Percentiles rank a stretch among this genome's conserved stretches.
Conservation (phyloP, 1,140 invertebrate species). For the Aphaenogaster rudis region DNA sequence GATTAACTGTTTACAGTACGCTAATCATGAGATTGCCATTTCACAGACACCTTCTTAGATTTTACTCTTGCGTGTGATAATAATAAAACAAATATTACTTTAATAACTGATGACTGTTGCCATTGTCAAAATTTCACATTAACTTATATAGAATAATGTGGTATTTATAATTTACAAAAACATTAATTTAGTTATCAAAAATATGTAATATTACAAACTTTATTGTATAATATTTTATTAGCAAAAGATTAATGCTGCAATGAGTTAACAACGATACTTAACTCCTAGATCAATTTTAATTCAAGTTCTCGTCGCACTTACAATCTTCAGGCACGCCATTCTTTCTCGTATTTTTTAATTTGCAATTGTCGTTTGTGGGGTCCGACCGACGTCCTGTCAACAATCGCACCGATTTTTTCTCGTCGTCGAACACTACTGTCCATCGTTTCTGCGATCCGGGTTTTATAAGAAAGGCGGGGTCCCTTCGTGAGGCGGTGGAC, state of each 20-base stretch:
- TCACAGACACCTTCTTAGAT: not conserved
- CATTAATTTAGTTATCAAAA: not conserved
- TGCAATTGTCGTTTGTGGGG: constrained; percentile 30
- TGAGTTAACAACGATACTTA: not conserved
- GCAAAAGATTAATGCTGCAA: not conserved
- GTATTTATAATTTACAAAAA: not conserved
- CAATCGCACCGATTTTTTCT: constrained; percentile 64
- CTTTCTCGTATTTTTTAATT: constrained; percentile 41
- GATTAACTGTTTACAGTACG: not conserved
- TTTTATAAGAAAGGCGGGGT: constrained; percentile 78
- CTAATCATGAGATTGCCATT: not conserved
- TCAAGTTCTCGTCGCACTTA: constrained; percentile 67
- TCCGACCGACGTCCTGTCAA: constrained; percentile 24
- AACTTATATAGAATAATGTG: not conserved
- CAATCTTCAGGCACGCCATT: constrained; percentile 79
- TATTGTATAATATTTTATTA: not conserved
- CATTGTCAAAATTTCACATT: not conserved
- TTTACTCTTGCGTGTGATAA: not conserved
- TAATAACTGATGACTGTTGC: not conserved
- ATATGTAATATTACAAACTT: not conserved
- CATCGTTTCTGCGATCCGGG: constrained; percentile 24
- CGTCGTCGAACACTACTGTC: constrained; percentile 60
- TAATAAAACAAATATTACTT: not conserved
- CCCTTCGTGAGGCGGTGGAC: constrained; percentile 39
- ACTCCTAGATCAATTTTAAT: not conserved